phyloP scores from a whole-genome alignment of 2,888 invertebrate species.

The Uropetala carovei region DNA sequence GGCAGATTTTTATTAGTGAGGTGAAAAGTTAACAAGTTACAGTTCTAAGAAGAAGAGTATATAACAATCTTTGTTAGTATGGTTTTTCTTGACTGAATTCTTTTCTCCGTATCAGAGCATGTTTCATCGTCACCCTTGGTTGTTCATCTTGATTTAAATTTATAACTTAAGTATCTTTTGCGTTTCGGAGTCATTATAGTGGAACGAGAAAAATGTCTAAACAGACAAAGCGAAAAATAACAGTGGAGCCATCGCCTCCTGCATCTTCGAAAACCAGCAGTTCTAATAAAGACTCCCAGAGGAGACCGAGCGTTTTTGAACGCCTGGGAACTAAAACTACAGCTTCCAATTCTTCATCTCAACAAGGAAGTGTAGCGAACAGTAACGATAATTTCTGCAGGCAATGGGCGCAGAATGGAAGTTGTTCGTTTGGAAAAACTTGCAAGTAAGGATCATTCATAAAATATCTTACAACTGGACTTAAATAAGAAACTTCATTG shows the following conservation, averaged over 20 bases:
- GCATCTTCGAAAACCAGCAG: slow-evolving; percentile 77
- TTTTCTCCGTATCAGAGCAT: no score
- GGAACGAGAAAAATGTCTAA: slow-evolving; percentile 78
- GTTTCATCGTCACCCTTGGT: no score
- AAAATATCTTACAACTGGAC: not conserved
- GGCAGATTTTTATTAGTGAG: no score
- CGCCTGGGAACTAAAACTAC: slow-evolving; percentile 86
- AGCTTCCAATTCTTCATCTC: slow-evolving; percentile 73
- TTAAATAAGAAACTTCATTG: not conserved
- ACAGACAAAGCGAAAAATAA: slow-evolving; percentile 87
- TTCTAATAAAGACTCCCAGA: slow-evolving; percentile 78
- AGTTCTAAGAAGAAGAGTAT: no score
- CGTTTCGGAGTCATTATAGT: no score
- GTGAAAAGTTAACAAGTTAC: no score
- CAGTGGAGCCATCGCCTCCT: slow-evolving; percentile 80
- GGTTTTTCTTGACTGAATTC: no score
- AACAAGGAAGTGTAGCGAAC: slow-evolving; percentile 70
- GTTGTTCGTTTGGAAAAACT: slow-evolving; percentile 86
- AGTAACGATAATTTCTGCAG: slow-evolving; percentile 80
- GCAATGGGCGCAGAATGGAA: slow-evolving; percentile 87
- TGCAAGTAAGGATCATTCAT: slow-evolving; percentile 79
- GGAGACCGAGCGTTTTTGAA: slow-evolving; percentile 89
- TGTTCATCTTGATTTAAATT: no score
- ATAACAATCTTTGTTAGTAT: no score
- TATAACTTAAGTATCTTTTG: no score